Conservation (phyloP, 2,888 invertebrate species). For the Pseudanteris insignis region DNA sequence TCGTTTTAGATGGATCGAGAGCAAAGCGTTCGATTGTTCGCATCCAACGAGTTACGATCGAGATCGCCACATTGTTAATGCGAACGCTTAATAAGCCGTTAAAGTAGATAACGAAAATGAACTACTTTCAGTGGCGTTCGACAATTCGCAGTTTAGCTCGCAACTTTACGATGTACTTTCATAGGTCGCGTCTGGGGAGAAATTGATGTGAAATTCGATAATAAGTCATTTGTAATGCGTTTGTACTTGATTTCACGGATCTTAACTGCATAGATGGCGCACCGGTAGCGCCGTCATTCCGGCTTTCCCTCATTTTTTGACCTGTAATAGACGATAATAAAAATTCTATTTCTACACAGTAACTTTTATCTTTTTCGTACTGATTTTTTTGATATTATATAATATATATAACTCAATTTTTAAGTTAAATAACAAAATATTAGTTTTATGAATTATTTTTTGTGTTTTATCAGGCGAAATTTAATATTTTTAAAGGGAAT, state of each 20-base stretch:
- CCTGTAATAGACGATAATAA: constrained; percentile 1
- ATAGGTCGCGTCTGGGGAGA: constrained; percentile 18
- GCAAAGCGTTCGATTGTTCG: constrained; percentile 23
- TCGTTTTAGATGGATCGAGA: constrained; percentile 24
- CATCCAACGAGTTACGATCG: constrained; percentile 7
- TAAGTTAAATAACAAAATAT: too few relatives aligned
- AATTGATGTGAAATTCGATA: constrained; percentile 30
- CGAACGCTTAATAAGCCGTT: constrained; percentile 22
- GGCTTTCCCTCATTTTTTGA: constrained; percentile 19
- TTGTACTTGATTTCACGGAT: constrained; percentile 32
- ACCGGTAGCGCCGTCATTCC: constrained; percentile 1
- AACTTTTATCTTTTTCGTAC: too few relatives aligned
- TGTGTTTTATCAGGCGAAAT: too few relatives aligned
- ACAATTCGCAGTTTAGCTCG: constrained; percentile 5
- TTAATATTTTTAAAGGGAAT: too few relatives aligned
- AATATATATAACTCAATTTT: too few relatives aligned
- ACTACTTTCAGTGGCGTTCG: constrained; percentile 21
- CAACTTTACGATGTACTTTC: constrained; percentile 16
- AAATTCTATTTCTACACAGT: constrained; percentile 2
- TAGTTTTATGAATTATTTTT: too few relatives aligned
- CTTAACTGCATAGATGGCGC: constrained; percentile 18
- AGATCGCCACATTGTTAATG: constrained; percentile 36
- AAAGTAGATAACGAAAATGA: constrained; percentile 27
- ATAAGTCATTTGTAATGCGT: constrained; percentile 34
- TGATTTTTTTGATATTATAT: too few relatives aligned